Base-by-base conservation (phyloP, 2,888 invertebrate genomes). In the Parasteatoda lunata region DNA sequence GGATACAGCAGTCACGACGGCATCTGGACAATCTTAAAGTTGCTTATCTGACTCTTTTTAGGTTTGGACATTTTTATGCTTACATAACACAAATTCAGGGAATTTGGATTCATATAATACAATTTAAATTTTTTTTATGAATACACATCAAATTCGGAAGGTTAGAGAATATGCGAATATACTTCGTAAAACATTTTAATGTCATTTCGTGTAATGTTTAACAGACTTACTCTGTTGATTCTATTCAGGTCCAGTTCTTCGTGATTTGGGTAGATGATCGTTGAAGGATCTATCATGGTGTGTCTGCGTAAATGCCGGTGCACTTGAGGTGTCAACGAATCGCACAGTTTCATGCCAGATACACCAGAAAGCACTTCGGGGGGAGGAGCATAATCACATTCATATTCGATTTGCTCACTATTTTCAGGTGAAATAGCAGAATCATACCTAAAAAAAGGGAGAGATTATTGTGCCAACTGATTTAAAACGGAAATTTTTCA, bases 271-370 rank as follows among this genome's bases (percentile, higher is more conserved):
- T 77, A 81, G 47, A 86, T 54, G 11, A 81, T 66, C 7, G 72
- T 68, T 9, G 80, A 71, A 15, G 86, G 86, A 30, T 86, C 86
- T 1, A 86, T 72, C 86, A 86, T 86, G 7, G 86, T 86, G 15
- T 86, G 86, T 47, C 86, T 80, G 9, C 86, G 52, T 11, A 86
- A 51, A 15, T 86, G 86, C 9, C 86, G 65, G 51, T 86, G 86
- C 6, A 86, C 86, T 73, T 86, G 86, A 52, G 86, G 86, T 47
- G 81, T 77, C 4, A 86, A 51, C 9, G 79, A 69, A 49, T 85
- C 79, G 54, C 79, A 76, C 13, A 85, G 65, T 30, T 71, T 69
- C 3, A 85, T 52, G 45, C 49, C 73, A 13, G 79, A 79, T 7
- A 85, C 47, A 4, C 75, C 80, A 45, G 65, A 79, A 11, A 85